Evolutionary conservation across 2,888 invertebrate genomes (phyloP), one percentile per base, ranked within the genome.

Genomic region (Frankliniella fusca): DNA sequence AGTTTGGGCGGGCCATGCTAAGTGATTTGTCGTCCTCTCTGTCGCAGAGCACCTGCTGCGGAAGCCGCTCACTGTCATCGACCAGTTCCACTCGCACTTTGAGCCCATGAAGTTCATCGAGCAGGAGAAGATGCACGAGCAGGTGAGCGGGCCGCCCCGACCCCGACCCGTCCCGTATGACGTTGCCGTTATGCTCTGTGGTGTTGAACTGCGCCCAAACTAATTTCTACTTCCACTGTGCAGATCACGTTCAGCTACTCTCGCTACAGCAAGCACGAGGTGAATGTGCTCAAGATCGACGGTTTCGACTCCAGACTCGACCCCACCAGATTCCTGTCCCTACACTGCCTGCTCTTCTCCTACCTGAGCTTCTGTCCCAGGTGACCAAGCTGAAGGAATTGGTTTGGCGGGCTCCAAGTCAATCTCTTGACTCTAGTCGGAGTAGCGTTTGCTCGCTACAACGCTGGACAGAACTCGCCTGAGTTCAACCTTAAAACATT

Each of bases 1-100:
- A 70, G 54, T 54, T 54, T 54, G 54, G 15, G 15, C 5, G 18
- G 7, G 54, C 20, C 18, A 20, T 15, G 15, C 54, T 54, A 15
- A 54, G 23, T 23, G 70, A 76, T 27, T 76, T 81, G 10, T 82
- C 82, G 82, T 84, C 83, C 83, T 83, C 84, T 81, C 86, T 81
- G 80, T 88, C 89, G 80, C 89, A 94, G 97, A 97, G 88, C 93
- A 96, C 89, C 89, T 96, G 84, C 90, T 97, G 87, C 93, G 94
- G 87, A 94, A 94, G 85, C 94, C 94, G 81, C 89, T 98, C 85
- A 97, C 97, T 3, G 93, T 95, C 81, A 93, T 97, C 83, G 94
- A 95, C 84, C 93, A 94, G 88, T 97, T 98, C 88, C 98, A 98
- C 88, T 98, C 98, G 0, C 98, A 98, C 88, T 90, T 97, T 86